These are phyloP conservation scores for Laticauda colubrina DNA, from an alignment of 2,113 vertebrate species.

Conservation along the genomic window DNA sequence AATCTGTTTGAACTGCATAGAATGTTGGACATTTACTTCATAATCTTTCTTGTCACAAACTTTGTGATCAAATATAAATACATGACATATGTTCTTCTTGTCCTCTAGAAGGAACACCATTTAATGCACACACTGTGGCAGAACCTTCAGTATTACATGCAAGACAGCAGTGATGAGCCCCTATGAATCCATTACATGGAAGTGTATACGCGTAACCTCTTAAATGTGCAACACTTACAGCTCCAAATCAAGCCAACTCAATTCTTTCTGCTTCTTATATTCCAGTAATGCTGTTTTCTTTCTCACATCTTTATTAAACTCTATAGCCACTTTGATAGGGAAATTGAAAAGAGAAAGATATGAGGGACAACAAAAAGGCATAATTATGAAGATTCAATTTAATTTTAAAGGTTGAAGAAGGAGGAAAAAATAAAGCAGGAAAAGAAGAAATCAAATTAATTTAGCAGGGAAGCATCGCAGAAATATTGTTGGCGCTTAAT, in stretches of 20 bases:
- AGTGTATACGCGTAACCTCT: constrained; percentile 31
- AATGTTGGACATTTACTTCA: background rate
- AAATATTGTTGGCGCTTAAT: constrained; percentile 86
- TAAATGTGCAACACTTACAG: constrained; percentile 48
- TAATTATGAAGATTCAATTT: constrained; percentile 82
- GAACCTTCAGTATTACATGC: background rate
- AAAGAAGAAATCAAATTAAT: constrained; percentile 80
- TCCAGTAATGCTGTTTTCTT: constrained; percentile 74
- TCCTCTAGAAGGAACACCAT: background rate
- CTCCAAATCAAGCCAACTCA: constrained; percentile 59
- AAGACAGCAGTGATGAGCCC: background rate
- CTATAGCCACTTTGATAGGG: constrained; percentile 76
- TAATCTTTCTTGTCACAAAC: background rate
- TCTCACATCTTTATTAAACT: constrained; percentile 82
- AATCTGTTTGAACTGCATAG: background rate
- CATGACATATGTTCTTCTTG: background rate
- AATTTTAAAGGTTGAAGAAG: constrained; percentile 80
- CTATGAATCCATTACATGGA: constrained; percentile 11
- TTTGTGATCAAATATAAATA: background rate
- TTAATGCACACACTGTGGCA: background rate
- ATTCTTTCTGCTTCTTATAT: constrained; percentile 69
- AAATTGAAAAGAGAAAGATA: constrained; percentile 80
- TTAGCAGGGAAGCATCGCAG: constrained; percentile 81
- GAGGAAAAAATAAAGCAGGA: constrained; percentile 70
- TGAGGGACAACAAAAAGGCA: constrained; percentile 75